Evolutionary conservation across 2,888 invertebrate species (phyloP), one percentile per base, ranked within the genome.

Genomic region (Mechanitis mazaeus): DNA sequence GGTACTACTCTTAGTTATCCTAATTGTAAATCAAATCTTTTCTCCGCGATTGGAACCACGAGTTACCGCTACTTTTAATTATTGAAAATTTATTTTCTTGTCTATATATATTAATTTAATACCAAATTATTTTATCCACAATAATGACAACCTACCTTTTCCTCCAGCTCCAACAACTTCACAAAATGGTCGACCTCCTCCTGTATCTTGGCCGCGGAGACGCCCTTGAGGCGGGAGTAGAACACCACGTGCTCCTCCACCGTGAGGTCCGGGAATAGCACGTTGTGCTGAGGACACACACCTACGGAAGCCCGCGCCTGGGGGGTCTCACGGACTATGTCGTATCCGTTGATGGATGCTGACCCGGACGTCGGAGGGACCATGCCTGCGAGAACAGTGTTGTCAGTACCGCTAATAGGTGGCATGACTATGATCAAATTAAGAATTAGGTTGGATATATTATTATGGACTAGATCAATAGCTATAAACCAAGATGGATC

Each of bases 281-380:
- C 94, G 84, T 97, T 95, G 80, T 96, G 95, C 75, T 97, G 97
- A 0, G 97, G 97, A 84, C 96, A 96, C 35, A 96, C 91, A 1
- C 96, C 96, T 46, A 96, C 84, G 45, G 94, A 95, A 68, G 91
- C 90, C n/a, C 96, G 91, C 0, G 95, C 95, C 9, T 87, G 89
- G 28, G 90, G 86, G 59, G 95, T 93, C 71, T 95, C 93, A 0
- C 88, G 92, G 35, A 93, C 89, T 67, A 96, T 94, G 76, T 95
- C 94, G 76, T 92, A 92, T 3, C 95, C 95, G 78, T 93, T 94
- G 61, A 96, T 92, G 2, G 91, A 85, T 0, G 95, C 96, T 11
- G 93, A 93, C 0, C 96, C 96, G 11, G 92, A 92, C 0, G 93
- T 91, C 0, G 94, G 94, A 1, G 93, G 92, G 50, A 94, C 91